Percentiles rank a stretch among this genome's conserved stretches.
These are phyloP conservation scores for Phrynocephalus forsythii DNA, from an alignment of 2,797 vertebrate species.

Conservation along the genomic window DNA sequence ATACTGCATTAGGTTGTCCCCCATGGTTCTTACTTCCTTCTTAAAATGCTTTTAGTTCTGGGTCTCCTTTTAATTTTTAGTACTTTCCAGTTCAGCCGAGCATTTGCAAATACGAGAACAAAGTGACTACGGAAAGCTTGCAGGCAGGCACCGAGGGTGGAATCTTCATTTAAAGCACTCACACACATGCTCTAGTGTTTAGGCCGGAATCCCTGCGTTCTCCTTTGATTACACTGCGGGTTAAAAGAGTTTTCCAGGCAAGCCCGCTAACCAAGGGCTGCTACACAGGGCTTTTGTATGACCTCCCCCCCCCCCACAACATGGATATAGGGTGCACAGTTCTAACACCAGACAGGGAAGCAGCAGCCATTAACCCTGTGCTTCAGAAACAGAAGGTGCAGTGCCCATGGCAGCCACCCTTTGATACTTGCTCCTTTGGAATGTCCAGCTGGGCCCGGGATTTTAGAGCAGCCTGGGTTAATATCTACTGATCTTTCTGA, in stretches of 20 bases:
- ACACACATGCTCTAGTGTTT: neutral
- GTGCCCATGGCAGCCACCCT: accelerated
- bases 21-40: neutral
- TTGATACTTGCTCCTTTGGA: neutral
- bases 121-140: neutral
- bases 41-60: neutral
- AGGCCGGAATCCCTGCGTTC: neutral
- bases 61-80: neutral
- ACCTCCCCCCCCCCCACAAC: no score
- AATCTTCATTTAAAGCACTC: neutral
- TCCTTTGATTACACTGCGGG: neutral
- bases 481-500: neutral
- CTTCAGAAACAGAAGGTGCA: neutral
- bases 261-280: neutral
- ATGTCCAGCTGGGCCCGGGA: neutral
- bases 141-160: no score
- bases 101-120: neutral
- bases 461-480: no score
- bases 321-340: neutral
- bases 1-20: neutral
- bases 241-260: neutral
- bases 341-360: neutral
- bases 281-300: neutral
- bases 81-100: neutral
- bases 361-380: neutral